Conservation (phyloP, 2,888 invertebrate genomes). For the Pristionchus maxplancki region DNA sequence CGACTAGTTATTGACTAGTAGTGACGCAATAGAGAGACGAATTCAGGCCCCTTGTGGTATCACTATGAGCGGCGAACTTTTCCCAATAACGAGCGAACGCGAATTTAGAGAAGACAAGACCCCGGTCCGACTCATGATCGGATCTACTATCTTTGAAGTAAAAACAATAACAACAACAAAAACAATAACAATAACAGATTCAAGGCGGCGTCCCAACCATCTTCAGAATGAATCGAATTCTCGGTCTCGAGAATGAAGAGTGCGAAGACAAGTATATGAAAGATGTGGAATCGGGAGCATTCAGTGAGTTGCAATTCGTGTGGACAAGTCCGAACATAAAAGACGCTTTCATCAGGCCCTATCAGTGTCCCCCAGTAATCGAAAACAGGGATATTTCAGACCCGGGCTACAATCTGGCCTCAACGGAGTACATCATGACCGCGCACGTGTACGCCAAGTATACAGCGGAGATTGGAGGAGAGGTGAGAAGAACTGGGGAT, state of each 20-base stretch:
- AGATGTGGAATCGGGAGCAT: neutral
- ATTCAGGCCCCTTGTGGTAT: neutral
- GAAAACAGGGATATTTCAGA: too few species aligned
- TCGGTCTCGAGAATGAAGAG: neutral
- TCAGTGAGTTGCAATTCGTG: too few species aligned
- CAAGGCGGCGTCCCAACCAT: neutral
- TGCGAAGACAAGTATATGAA: neutral
- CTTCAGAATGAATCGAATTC: neutral
- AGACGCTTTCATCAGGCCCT: too few species aligned
- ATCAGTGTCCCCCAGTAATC: too few species aligned
- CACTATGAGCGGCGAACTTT: neutral
- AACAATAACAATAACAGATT: neutral
- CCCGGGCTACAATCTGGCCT: neutral
- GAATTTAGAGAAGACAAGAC: neutral
- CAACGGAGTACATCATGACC: neutral
- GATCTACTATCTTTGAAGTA: neutral
- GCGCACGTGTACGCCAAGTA: neutral
- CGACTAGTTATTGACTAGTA: too few species aligned
- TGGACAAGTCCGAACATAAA: too few species aligned
- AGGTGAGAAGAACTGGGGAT: too few species aligned
- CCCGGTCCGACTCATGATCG: slow-evolving; percentile 16
- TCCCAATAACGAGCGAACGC: neutral
- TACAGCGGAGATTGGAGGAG: slow-evolving; percentile 3
- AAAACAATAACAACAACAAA: neutral
- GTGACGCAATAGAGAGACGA: too few species aligned